Base-by-base conservation (phyloP, 2,888 invertebrate genomes). In the Dicycla oo region DNA sequence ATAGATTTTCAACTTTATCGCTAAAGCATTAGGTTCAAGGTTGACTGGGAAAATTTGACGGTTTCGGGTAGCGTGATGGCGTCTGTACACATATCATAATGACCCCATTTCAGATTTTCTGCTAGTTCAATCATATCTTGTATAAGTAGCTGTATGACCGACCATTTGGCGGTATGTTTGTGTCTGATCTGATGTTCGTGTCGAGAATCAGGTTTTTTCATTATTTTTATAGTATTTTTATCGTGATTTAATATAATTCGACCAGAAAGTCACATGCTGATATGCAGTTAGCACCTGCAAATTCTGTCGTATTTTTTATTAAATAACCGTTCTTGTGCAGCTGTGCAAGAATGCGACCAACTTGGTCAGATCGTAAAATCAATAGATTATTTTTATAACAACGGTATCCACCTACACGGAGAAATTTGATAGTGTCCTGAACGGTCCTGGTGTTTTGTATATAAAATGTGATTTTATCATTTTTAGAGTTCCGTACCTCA, bases 391-490 rank as follows among this genome's bases (percentile, higher is more conserved):
- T 66, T 23, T 60, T 49, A 34, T 57, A 74, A 72, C 30, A 85
- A 80, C 82, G 71, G 67, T 81, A 86, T 11, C 1, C 0, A n/a
- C n/a, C n/a, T 15, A 13, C 56, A 68, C 3, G 43, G 20, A 62
- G 81, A 85, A 73, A 84, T 83, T 62, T 76, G 84, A 83, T 82
- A 82, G 53, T 53, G 51, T 73, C 68, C 51, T 60, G 68, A 49
- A 67, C 34, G 75, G 61, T 69, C 51, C 69, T 43, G 78, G 68
- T 79, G 73, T 80, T 83, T 85, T 66, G 56, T 67, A 26, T 2
- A 87, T 91, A 90, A 91, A 91, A 69, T 76, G 20, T 73, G 77
- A 83, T 86, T 86, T 88, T 90, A 91, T 91, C 79, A 38, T 38
- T 38, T 38, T 38, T 38, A 38, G 38, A 8, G 38, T 38, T 1